phyloP scores from a whole-genome alignment of 2,113 vertebrate species.

The Strix aluco region DNA sequence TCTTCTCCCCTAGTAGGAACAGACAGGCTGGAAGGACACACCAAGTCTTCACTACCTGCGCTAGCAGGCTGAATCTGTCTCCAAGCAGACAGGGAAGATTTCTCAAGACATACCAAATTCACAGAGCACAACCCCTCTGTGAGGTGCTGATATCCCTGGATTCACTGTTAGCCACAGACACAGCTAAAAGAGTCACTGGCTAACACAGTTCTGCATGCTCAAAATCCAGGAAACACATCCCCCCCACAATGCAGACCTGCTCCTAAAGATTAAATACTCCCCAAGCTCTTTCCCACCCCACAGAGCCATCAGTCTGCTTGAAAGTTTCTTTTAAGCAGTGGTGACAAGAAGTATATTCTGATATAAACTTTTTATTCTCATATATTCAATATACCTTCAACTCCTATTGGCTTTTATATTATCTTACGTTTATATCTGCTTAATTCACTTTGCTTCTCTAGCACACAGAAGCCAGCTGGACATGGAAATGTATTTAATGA shows the following conservation, averaged over 20 bases:
- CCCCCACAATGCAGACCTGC: neutral
- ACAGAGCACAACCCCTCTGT: neutral
- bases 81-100: neutral
- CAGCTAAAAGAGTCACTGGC: neutral
- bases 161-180: neutral
- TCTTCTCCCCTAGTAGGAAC: neutral
- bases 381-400: neutral
- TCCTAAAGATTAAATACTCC: neutral
- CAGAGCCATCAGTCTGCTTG: neutral
- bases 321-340: neutral
- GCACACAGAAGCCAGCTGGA: neutral
- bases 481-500: neutral
- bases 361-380: neutral
- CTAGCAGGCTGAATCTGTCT: neutral
- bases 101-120: neutral
- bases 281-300: neutral
- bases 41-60: rapidly evolving
- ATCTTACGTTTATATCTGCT: neutral
- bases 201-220: neutral
- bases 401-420: neutral
- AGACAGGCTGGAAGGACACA: neutral
- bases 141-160: neutral
- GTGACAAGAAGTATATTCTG: neutral
- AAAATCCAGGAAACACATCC: neutral
- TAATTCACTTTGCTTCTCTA: neutral